phyloP scores from a whole-genome alignment of 2,113 vertebrate genomes.

The Lepus americanus region DNA sequence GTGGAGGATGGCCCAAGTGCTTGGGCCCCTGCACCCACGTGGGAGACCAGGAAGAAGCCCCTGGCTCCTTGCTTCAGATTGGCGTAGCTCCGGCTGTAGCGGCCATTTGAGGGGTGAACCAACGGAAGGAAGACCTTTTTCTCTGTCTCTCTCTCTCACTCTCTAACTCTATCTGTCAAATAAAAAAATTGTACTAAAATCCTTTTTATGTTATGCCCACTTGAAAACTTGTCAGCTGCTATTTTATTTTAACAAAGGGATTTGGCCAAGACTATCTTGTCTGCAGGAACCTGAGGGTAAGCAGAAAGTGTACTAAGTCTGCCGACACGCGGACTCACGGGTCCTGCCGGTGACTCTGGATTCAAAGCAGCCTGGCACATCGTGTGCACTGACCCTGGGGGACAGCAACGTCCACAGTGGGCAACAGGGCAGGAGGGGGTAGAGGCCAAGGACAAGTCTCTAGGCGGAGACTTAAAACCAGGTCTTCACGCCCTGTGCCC shows the following conservation, averaged over 20 bases:
- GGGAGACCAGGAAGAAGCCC: too few relatives aligned
- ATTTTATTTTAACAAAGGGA: constrained; percentile 29
- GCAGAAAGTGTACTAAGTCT: not conserved
- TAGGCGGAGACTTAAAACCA: not conserved
- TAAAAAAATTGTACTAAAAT: constrained; percentile 23
- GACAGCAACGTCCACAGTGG: not conserved
- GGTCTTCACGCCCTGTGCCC: not conserved
- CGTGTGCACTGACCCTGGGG: not conserved
- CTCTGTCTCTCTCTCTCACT: too few relatives aligned
- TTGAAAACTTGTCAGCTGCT: constrained; percentile 13
- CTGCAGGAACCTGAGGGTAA: constrained; percentile 31
- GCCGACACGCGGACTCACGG: not conserved
- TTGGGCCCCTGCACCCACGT: too few relatives aligned
- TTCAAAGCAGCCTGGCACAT: not conserved
- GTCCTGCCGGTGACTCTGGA: not conserved
- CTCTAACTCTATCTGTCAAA: too few relatives aligned
- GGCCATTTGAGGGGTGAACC: too few relatives aligned
- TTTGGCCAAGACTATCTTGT: constrained; percentile 1
- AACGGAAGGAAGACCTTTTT: too few relatives aligned
- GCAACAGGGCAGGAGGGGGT: not conserved
- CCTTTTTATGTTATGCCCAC: constrained; percentile 10
- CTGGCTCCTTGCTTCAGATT: too few relatives aligned
- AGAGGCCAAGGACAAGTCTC: not conserved
- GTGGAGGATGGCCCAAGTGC: too few relatives aligned
- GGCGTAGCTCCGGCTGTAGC: too few relatives aligned